Percentiles rank a stretch among this genome's conserved stretches.
Evolutionary conservation across 2,888 invertebrate species (phyloP).

Genomic region (Perizoma flavofasciatum): DNA sequence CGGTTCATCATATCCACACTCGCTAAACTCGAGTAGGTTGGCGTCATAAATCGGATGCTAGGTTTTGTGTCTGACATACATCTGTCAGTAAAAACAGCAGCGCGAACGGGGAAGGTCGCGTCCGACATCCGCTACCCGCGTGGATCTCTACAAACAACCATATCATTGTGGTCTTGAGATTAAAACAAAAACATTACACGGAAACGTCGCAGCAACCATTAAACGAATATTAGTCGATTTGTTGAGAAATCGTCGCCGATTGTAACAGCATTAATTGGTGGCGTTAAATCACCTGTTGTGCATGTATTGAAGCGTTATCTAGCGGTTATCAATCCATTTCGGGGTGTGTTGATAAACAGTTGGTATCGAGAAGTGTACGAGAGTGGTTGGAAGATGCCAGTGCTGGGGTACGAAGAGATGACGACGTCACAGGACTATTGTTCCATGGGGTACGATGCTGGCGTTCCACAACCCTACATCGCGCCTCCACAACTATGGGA

Average conservation of each 20-base stretch:
- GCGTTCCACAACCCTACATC: constrained; percentile 58
- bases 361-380: constrained; percentile 50
- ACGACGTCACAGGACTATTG: constrained; percentile 68
- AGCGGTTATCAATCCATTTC: constrained; percentile 36
- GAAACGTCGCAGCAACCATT: constrained; percentile 43
- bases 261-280: constrained; percentile 49
- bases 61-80: constrained; percentile 45
- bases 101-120: constrained; percentile 62
- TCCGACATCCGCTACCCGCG: constrained; percentile 46
- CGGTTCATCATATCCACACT: constrained; percentile 56
- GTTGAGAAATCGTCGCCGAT: constrained; percentile 44
- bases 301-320: constrained; percentile 52
- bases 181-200: constrained; percentile 67
- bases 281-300: constrained; percentile 63
- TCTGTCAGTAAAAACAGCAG: constrained; percentile 56
- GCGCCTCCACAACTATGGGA: constrained; percentile 64
- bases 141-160: constrained; percentile 58
- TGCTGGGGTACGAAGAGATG: constrained; percentile 69
- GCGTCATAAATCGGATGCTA: constrained; percentile 53
- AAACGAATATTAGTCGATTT: constrained; percentile 31
- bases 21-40: constrained; percentile 54
- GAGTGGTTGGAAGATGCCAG: constrained; percentile 71
- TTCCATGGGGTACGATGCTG: constrained; percentile 55
- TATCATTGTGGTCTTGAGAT: constrained; percentile 59
- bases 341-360: constrained; percentile 54